Evolutionary conservation across 2,888 invertebrate species (phyloP), one percentile per base, ranked within the genome.

Genomic region (Cosmopolites sordidus): DNA sequence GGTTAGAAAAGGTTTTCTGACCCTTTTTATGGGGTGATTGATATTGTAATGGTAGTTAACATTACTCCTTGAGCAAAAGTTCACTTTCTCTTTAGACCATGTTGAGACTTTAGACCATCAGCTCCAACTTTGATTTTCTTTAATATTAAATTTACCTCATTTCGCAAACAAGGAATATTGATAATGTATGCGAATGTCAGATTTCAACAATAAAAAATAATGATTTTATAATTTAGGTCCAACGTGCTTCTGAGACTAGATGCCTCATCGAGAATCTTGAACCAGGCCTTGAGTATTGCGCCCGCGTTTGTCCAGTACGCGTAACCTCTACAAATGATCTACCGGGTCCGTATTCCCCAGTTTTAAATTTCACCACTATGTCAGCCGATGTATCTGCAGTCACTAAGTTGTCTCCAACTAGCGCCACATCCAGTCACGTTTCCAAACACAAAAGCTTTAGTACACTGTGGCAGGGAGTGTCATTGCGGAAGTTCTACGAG

Each of bases 231-330:
- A n/a, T 22, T 22, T 73, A 87, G 84, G 82, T 85, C 63, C 87
- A 86, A 73, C 78, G 79, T 64, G 87, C 87, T 50, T 66, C 76
- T 55, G 84, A 81, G 62, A 77, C 81, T 51, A 80, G 78, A 73
- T 82, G 78, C 70, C 78, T 78, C 70, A 73, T 86, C 70, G 78
- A 80, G 75, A 83, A 84, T 69, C 78, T 92, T 69, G 84, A 87
- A 64, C 79, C 84, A 46, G 87, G 87, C 65, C 80, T 80, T 49
- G 87, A 88, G 69, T 92, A 92, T 76, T 76, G 77, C 65, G 83
- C 87, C 65, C 83, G 92, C 49, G 89, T 92, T 59, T 86, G 87
- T 75, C 85, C 87, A 18, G 82, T 91, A 65, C 82, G 92, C 43
- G 75, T 76, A 47, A 79, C 82, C 49, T 77, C 79, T 63, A 76